phyloP scores from a whole-genome alignment of 2,888 invertebrate genomes.

The Brenthis hecate region DNA sequence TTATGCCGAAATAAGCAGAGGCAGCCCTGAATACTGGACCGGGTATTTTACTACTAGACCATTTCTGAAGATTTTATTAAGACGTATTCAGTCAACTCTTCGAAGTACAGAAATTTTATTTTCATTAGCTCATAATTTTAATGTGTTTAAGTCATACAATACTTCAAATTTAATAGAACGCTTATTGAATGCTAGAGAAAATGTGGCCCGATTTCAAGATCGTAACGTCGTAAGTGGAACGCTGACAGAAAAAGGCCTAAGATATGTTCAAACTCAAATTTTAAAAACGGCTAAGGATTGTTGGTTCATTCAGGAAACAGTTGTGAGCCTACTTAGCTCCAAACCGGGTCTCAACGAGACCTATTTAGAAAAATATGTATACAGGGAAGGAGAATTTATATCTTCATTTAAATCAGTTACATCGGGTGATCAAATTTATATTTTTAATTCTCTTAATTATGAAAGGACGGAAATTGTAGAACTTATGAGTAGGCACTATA shows the following conservation, averaged over 20 bases:
- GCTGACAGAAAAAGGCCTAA: slow-evolving; percentile 91
- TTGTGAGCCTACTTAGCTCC: slow-evolving; percentile 83
- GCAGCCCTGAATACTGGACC: slow-evolving; percentile 96
- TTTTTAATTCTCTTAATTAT: slow-evolving; percentile 93
- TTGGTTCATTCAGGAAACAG: slow-evolving; percentile 69
- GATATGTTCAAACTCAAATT: slow-evolving; percentile 89
- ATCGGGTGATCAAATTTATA: slow-evolving; percentile 84
- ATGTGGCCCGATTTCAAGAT: slow-evolving; percentile 94
- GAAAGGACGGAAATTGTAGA: slow-evolving; percentile 90
- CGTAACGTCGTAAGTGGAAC: slow-evolving; percentile 99
- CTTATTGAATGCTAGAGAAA: slow-evolving; percentile 84
- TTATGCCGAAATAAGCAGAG: slow-evolving; percentile 94
- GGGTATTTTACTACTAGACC: slow-evolving; percentile 96
- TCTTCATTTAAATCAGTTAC: slow-evolving; percentile 73
- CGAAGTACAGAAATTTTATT: slow-evolving; percentile 92
- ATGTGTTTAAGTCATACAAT: slow-evolving; percentile 77
- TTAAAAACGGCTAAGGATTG: slow-evolving; percentile 61
- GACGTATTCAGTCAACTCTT: slow-evolving; percentile 90
- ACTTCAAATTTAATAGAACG: slow-evolving; percentile 74
- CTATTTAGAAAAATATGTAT: slow-evolving; percentile 67
- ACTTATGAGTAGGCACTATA: slow-evolving; percentile 85
- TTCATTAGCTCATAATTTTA: slow-evolving; percentile 88
- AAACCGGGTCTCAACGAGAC: slow-evolving; percentile 88
- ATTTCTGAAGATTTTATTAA: slow-evolving; percentile 90
- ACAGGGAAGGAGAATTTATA: slow-evolving; percentile 68